Base-by-base conservation (phyloP, 2,113 vertebrate genomes). In the Arizona elegans region DNA sequence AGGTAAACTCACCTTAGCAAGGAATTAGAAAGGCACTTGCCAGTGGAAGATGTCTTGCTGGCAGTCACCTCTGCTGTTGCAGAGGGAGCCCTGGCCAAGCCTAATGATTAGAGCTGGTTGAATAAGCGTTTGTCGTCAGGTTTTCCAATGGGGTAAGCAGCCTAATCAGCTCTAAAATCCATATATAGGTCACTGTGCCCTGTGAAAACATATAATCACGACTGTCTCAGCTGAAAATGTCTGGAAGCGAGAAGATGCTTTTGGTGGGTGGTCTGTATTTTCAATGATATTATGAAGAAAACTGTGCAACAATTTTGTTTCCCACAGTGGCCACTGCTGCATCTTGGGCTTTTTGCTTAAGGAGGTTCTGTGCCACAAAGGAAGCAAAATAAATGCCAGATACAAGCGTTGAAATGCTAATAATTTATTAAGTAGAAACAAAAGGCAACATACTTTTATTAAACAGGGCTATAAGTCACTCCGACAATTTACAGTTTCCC, bases 81-180 rank as follows among this genome's bases (percentile, higher is more conserved):
- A 93, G 91, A 81, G 70, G 53, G 52, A 95, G 75, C 87, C 43
- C 85, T 85, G 94, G 50, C 55, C 87, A 93, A 90, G 91, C 53
- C 59, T 94, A 92, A 86, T 90, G 90, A 96, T 97, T 94, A 96
- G 29, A 24, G 0, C 1, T 88, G 92, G 94, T 97, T 97, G 96
- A 91, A 33, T 0, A 90, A 54, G 93, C 26, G 65, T 81, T 54
- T n/a, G 92, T 90, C 90, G 53, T 81, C 92, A 92, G 95, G 93
- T 65, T 38, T 2, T 88, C 94, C 90, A 94, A 96, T 0, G 53
- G 94, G 93, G 95, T 97, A 96, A 97, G 92, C 90, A 95, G 95
- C 93, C 95, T 93, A 96, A 93, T 11, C 58, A 88, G 88, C 62
- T 58, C 58, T 94, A 92, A 29, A 95, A 33, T 0, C 65, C 93